These are phyloP conservation scores for Salpingus planirostris DNA, from an alignment of 2,888 invertebrate species.

Conservation along the genomic window DNA sequence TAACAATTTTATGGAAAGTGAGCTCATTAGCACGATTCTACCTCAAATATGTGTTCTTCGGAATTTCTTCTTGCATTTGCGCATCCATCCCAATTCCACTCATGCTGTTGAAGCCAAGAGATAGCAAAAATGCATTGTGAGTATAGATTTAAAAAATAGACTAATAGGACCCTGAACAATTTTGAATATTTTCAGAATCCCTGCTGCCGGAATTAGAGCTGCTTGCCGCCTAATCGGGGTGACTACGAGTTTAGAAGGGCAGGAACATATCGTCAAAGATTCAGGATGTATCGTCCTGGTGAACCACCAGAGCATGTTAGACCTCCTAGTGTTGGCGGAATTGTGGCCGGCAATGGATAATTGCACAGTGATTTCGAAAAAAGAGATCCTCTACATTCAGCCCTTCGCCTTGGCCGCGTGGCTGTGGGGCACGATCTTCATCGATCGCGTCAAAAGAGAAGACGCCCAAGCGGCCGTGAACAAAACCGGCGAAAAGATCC, in stretches of 20 bases:
- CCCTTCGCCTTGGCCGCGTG: conserved; percentile 79
- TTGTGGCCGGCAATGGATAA: conserved; percentile 76
- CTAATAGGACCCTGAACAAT: background rate
- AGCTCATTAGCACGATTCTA: conserved; percentile 62
- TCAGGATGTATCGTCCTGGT: conserved; percentile 72
- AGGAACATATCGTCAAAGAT: conserved; percentile 64
- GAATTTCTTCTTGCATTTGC: conserved; percentile 50
- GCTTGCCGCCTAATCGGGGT: conserved; percentile 50
- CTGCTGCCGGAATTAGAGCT: conserved; percentile 53
- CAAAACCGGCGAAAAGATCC: conserved; percentile 59
- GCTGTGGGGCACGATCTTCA: conserved; percentile 85
- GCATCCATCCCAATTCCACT: conserved; percentile 63
- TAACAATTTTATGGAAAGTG: conserved; percentile 41
- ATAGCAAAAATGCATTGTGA: conserved; percentile 74
- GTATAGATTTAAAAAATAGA: conserved; percentile 39
- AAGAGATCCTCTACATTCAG: conserved; percentile 70
- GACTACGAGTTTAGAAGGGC: conserved; percentile 62
- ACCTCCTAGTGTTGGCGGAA: conserved; percentile 66
- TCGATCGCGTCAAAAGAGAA: conserved; percentile 64
- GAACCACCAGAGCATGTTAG: conserved; percentile 84
- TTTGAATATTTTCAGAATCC: conserved; percentile 47
- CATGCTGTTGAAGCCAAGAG: conserved; percentile 63
- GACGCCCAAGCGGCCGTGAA: conserved; percentile 67
- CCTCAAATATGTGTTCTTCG: conserved; percentile 59
- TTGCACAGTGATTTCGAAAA: conserved; percentile 76